These are phyloP conservation scores for Stigmatopora argus DNA, from an alignment of 2,113 vertebrate species.

Conservation along the genomic window DNA sequence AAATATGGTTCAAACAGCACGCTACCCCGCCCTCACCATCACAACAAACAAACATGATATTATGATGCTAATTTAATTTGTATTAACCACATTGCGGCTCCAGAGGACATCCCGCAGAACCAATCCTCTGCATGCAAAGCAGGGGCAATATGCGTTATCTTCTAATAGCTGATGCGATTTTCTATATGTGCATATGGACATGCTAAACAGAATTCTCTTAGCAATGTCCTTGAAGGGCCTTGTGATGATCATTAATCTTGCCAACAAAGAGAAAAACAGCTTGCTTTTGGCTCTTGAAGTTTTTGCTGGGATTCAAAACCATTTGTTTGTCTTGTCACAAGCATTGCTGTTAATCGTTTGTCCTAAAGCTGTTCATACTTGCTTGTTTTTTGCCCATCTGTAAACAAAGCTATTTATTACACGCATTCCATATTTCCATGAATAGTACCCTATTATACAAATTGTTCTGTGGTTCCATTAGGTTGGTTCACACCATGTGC, in stretches of 20 bases:
- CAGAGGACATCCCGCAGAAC: conserved; percentile 35
- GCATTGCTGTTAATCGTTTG: conserved; percentile 16
- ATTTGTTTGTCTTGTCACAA: conserved; percentile 21
- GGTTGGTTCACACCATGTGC: neutral
- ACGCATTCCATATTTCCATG: neutral
- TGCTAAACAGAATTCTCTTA: conserved; percentile 53
- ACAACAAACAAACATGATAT: conserved; percentile 24
- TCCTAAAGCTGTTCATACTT: conserved; percentile 4
- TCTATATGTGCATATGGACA: conserved; percentile 40
- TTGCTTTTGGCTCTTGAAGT: conserved; percentile 15
- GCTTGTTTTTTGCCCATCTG: conserved; percentile 1
- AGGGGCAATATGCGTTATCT: conserved; percentile 40
- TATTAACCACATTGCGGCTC: conserved; percentile 32
- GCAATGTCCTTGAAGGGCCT: conserved; percentile 53
- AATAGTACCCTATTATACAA: neutral
- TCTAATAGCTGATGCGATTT: conserved; percentile 58
- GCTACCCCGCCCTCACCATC: conserved; percentile 12
- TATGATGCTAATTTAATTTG: conserved; percentile 54
- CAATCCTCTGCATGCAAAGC: conserved; percentile 45
- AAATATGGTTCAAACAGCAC: conserved; percentile 32
- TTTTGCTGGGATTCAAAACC: conserved; percentile 29
- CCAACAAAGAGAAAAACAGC: conserved; percentile 37
- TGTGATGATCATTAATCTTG: conserved; percentile 50
- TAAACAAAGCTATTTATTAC: conserved; percentile 10
- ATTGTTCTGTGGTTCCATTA: neutral